Percentiles rank a stretch among this genome's conserved stretches.
Conservation (phyloP, 64 coral and sea anemone species). For the Astreopora myriophthalma region DNA sequence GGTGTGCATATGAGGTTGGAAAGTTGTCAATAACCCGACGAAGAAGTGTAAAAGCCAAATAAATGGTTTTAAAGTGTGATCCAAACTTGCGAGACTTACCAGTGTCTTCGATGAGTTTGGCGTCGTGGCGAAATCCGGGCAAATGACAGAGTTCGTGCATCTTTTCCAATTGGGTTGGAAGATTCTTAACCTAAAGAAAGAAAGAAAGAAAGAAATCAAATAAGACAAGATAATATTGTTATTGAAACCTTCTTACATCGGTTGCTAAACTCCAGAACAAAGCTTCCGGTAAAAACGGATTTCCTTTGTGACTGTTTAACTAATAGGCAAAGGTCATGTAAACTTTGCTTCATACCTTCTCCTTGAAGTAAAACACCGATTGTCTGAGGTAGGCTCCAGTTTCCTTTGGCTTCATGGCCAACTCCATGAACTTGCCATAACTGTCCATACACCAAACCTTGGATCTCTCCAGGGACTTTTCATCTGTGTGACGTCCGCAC, state of each 20-base stretch:
- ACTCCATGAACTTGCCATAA: constrained; percentile 40
- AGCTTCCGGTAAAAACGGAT: no score
- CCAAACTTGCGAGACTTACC: not conserved
- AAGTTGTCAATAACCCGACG: not conserved
- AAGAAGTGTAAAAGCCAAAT: not conserved
- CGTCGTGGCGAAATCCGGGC: constrained; percentile 34
- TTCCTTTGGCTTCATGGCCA: constrained; percentile 41
- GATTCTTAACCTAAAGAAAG: not conserved
- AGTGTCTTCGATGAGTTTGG: constrained; percentile 32
- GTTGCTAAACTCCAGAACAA: no score
- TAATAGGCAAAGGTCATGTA: no score
- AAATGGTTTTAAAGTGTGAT: no score
- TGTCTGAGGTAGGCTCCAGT: constrained; percentile 44
- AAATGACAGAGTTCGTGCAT: constrained; percentile 16
- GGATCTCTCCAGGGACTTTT: constrained; percentile 30
- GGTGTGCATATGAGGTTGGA: not conserved
- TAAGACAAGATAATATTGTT: not conserved
- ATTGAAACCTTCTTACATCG: no score
- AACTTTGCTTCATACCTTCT: not conserved
- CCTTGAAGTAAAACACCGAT: constrained; percentile 39
- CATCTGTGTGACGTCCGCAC: constrained; percentile 27
- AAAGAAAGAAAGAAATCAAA: no score
- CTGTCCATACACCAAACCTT: constrained; percentile 45
- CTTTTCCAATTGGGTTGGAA: constrained; percentile 8
- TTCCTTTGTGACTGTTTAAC: no score